Evolutionary conservation across 1,140 invertebrate genomes (phyloP).

Genomic region (Pseudomyrmex sp.): DNA sequence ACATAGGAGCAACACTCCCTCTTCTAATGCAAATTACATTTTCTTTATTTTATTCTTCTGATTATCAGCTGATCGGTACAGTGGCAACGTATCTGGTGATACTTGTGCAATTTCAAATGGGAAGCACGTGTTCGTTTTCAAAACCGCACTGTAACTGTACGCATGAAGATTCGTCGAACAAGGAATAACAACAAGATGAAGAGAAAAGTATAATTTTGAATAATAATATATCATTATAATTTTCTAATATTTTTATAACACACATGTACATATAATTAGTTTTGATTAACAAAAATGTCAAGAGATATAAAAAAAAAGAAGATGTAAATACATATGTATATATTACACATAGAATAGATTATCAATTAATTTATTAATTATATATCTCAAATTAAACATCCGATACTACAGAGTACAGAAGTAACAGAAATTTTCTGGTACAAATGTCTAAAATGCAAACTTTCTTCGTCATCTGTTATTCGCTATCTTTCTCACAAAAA

Average conservation of each 20-base stretch:
- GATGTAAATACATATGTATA: neutral
- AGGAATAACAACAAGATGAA: neutral
- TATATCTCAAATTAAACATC: slow-evolving; percentile 12
- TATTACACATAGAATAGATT: slow-evolving; percentile 17
- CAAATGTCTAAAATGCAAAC: slow-evolving; percentile 20
- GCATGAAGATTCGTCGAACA: neutral
- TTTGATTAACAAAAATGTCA: neutral
- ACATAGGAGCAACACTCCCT: neutral
- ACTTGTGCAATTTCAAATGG: slow-evolving; percentile 79
- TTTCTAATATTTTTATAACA: neutral
- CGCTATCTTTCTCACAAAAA: neutral
- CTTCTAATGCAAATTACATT: too few species aligned
- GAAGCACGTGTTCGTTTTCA: neutral
- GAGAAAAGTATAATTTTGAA: neutral
- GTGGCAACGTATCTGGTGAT: slow-evolving; percentile 82
- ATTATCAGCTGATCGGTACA: slow-evolving; percentile 79
- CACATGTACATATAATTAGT: neutral
- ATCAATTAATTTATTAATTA: slow-evolving; percentile 29
- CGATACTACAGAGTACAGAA: slow-evolving; percentile 4
- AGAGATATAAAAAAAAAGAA: neutral
- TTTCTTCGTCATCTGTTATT: neutral
- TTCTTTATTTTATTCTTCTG: slow-evolving; percentile 16
- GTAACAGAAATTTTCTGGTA: slow-evolving; percentile 8
- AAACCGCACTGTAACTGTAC: slow-evolving; percentile 12
- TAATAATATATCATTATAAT: neutral